Conservation (phyloP, 2,888 invertebrate genomes). For the Andrena trimmerana region DNA sequence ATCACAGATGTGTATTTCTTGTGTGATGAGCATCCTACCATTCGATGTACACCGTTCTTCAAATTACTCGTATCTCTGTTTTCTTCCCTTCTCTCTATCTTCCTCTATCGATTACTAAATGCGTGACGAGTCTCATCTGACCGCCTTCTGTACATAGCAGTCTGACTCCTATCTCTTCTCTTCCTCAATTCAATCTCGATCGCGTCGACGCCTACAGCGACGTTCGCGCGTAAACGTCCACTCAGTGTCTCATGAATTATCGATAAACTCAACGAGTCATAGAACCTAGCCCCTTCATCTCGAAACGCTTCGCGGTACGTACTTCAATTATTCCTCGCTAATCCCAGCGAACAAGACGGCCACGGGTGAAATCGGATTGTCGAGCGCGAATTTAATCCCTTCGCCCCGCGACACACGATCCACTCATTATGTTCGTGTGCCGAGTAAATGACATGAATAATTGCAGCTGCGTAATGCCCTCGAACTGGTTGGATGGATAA, state of each 20-base stretch:
- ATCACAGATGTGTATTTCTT: conserved; percentile 70
- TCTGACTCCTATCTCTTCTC: conserved; percentile 35
- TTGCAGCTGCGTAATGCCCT: conserved; percentile 32
- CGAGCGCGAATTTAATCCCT: too few species aligned
- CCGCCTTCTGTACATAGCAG: conserved; percentile 68
- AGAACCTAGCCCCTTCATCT: too few species aligned
- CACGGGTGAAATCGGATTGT: too few species aligned
- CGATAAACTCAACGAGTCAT: too few species aligned
- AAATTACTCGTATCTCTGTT: conserved; percentile 48
- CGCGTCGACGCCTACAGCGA: neutral
- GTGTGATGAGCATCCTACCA: conserved; percentile 69
- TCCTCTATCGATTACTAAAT: conserved; percentile 45
- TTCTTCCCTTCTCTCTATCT: conserved; percentile 14
- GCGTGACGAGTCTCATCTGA: conserved; percentile 60
- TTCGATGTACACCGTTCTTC: conserved; percentile 68
- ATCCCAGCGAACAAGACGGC: too few species aligned
- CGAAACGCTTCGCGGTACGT: too few species aligned
- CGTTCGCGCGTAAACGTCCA: too few species aligned
- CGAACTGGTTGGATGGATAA: conserved; percentile 49
- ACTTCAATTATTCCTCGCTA: too few species aligned
- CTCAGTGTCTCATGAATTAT: too few species aligned
- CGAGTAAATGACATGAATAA: neutral
- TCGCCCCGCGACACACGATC: neutral
- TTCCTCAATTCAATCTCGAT: conserved; percentile 3
- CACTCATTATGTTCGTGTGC: neutral